These are phyloP conservation scores for Eulithis prunata DNA, from an alignment of 2,888 invertebrate species.

Conservation along the genomic window DNA sequence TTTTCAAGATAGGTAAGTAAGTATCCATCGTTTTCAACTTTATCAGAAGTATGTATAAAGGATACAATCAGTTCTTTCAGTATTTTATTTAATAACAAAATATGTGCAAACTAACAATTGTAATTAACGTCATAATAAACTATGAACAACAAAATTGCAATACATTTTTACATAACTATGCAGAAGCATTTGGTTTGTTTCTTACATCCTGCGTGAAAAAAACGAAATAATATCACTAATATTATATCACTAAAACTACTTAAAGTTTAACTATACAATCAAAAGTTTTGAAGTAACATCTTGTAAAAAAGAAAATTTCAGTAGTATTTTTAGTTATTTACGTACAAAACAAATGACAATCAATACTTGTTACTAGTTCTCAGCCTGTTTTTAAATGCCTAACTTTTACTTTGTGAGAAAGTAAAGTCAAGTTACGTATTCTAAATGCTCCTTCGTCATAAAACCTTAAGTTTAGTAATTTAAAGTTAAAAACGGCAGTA, in stretches of 20 bases:
- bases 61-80: slow-evolving; percentile 41
- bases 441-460: slow-evolving; percentile 33
- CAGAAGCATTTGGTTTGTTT: slow-evolving; percentile 40
- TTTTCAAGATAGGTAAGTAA: too few relatives aligned
- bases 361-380: background rate
- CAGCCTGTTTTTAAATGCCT: background rate
- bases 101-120: slow-evolving; percentile 75
- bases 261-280: background rate
- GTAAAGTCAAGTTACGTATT: slow-evolving; percentile 12
- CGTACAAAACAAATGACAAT: background rate
- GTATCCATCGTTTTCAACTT: too few relatives aligned
- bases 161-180: slow-evolving; percentile 55
- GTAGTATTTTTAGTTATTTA: too few relatives aligned
- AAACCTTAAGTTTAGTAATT: slow-evolving; percentile 10
- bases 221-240: slow-evolving; percentile 7
- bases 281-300: background rate
- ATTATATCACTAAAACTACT: slow-evolving; percentile 1
- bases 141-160: slow-evolving; percentile 79
- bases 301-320: background rate
- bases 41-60: too few relatives aligned
- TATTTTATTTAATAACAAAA: slow-evolving; percentile 75
- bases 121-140: slow-evolving; percentile 78
- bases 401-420: background rate
- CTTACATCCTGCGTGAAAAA: slow-evolving; percentile 23
- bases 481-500: slow-evolving; percentile 7